Conservation (phyloP, 1,140 invertebrate genomes). For the Bombus confusus region DNA sequence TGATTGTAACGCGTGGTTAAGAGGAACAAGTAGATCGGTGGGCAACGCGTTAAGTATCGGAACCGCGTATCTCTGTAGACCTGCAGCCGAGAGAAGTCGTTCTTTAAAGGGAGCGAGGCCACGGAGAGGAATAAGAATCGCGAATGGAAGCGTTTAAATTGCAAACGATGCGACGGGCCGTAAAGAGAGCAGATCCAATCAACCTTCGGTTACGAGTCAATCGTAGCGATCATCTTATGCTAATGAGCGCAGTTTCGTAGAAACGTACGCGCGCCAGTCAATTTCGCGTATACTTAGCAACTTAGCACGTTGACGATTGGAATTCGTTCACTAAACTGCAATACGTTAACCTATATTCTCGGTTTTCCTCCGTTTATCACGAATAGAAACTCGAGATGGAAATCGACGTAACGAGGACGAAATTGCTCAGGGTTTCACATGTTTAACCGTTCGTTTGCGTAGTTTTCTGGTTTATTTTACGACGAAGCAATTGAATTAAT, state of each 20-base stretch:
- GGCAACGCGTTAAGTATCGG: not conserved
- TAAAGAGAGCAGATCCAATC: slow-evolving; percentile 62
- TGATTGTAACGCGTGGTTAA: not conserved
- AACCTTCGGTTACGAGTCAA: slow-evolving; percentile 65
- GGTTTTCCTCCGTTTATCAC: not conserved
- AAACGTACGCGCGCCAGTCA: not conserved
- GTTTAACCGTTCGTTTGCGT: not conserved
- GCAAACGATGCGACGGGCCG: slow-evolving; percentile 50
- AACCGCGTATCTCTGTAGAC: not conserved
- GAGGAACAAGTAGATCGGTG: not conserved
- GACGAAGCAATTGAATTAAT: not conserved
- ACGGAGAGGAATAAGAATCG: slow-evolving; percentile 19
- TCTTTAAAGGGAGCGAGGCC: not conserved
- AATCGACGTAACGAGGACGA: not conserved
- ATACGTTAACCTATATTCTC: not conserved
- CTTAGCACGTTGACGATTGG: not conserved
- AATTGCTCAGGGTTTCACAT: not conserved
- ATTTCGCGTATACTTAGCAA: not conserved
- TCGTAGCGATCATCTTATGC: slow-evolving; percentile 52
- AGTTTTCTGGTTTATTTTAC: not conserved
- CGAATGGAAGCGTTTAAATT: slow-evolving; percentile 62
- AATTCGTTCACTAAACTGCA: not conserved
- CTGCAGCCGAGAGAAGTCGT: not conserved
- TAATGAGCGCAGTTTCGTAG: slow-evolving; percentile 49
- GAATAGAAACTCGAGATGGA: not conserved